A percentile compares a stretch with the other conserved stretches of the same genome.
These are phyloP conservation scores for Sturnira hondurensis DNA, from an alignment of 2,113 vertebrate species.

Conservation along the genomic window DNA sequence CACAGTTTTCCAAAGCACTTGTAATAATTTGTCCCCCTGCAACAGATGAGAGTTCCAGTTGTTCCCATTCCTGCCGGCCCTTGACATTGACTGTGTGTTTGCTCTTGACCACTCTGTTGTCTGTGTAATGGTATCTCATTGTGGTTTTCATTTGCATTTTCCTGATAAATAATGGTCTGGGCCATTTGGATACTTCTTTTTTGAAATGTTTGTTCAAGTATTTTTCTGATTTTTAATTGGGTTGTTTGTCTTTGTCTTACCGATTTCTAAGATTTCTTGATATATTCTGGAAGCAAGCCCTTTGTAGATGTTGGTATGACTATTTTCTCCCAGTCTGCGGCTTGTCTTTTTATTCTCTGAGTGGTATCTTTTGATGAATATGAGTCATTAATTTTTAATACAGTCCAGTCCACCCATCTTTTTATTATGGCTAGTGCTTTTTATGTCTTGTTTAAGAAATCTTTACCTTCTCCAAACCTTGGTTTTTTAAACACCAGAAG, in stretches of 20 bases:
- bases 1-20: neutral
- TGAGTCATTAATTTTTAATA: neutral
- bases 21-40: neutral
- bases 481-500: conserved; percentile 2
- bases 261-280: neutral
- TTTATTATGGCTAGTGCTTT: neutral
- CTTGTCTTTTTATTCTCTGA: conserved; percentile 17
- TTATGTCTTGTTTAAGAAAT: neutral
- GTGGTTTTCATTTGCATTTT: conserved; percentile 41
- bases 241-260: neutral
- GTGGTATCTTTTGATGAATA: neutral
- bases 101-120: neutral
- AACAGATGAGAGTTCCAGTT: neutral
- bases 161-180: neutral
- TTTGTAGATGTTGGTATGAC: neutral
- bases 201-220: conserved; percentile 27
- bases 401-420: neutral
- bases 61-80: neutral
- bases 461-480: neutral
- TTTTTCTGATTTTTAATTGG: conserved; percentile 10
- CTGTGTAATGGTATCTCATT: neutral
- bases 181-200: conserved; percentile 5
- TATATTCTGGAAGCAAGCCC: neutral
- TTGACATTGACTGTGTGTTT: neutral
- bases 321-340: neutral